Evolutionary conservation across 2,888 invertebrate species (phyloP).

Genomic region (Galerucella calmariensis): DNA sequence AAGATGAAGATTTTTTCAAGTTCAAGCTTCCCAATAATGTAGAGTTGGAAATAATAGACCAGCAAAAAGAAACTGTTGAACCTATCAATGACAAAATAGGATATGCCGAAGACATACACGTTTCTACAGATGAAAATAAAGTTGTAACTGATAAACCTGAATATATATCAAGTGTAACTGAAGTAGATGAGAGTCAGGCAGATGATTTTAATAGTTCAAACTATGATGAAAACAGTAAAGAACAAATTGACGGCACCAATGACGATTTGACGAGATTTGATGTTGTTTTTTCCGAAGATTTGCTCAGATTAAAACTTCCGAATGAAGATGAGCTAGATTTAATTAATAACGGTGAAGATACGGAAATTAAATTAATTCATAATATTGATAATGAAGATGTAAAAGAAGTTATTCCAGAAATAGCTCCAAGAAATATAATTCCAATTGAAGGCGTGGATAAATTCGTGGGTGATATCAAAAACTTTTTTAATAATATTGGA

Average conservation of each 20-base stretch:
- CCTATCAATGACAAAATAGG: background rate
- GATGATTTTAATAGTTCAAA: background rate
- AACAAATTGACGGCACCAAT: background rate
- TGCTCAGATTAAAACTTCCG: conserved; percentile 24
- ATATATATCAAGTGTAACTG: background rate
- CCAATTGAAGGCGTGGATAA: conserved; percentile 10
- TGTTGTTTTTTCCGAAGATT: background rate
- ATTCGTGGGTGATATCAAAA: conserved; percentile 4
- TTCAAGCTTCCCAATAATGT: conserved; percentile 3
- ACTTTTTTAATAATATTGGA: conserved; percentile 29
- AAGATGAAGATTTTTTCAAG: background rate
- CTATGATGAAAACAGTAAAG: background rate
- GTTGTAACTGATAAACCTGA: background rate
- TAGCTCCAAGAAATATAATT: conserved; percentile 8
- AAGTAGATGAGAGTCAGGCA: background rate
- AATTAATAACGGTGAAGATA: conserved; percentile 42
- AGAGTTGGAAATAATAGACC: background rate
- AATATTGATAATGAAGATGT: conserved; percentile 12
- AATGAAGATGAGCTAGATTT: conserved; percentile 35
- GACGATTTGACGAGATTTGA: background rate
- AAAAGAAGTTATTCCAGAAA: conserved; percentile 22
- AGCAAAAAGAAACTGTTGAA: background rate
- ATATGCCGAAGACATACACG: background rate
- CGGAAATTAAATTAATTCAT: conserved; percentile 45
- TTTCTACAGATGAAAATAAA: background rate